These are phyloP conservation scores for Clusia tigrina DNA, from an alignment of 2,888 invertebrate genomes.

Conservation along the genomic window DNA sequence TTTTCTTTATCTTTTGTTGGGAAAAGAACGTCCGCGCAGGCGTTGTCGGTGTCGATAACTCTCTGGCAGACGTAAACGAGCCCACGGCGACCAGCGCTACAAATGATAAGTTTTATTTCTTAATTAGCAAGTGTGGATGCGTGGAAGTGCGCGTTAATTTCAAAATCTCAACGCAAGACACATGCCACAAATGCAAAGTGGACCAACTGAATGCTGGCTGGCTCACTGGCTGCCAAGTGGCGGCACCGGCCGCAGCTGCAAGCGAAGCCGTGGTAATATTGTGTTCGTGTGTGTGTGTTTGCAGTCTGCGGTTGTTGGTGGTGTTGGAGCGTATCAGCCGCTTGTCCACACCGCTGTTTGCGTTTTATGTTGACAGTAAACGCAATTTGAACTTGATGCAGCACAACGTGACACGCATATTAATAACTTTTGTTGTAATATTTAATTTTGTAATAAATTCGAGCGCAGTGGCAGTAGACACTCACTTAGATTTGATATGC, in stretches of 20 bases:
- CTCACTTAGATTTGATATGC: neutral
- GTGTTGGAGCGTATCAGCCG: neutral
- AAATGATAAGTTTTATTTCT: constrained; percentile 49
- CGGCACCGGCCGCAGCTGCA: neutral
- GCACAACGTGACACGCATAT: constrained; percentile 57
- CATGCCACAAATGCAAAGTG: constrained; percentile 7
- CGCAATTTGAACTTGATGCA: constrained; percentile 60
- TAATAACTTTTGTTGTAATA: constrained; percentile 33
- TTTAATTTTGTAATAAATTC: constrained; percentile 26
- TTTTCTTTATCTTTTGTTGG: too few relatives aligned
- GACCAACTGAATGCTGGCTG: neutral
- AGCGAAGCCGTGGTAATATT: neutral
- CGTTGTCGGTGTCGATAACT: too few relatives aligned
- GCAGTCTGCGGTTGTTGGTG: neutral
- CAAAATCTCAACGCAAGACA: constrained; percentile 44
- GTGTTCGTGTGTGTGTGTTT: neutral
- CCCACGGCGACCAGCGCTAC: constrained; percentile 24
- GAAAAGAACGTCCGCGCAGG: too few relatives aligned
- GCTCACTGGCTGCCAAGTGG: too few relatives aligned
- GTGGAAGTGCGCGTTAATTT: constrained; percentile 44
- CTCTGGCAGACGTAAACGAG: constrained; percentile 22
- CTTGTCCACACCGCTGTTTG: neutral
- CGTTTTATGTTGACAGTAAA: constrained; percentile 51
- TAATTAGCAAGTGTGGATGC: constrained; percentile 41
- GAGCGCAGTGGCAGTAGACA: neutral